A percentile compares a stretch with the other conserved stretches of the same genome.
phyloP scores from a whole-genome alignment of 2,888 invertebrate species.

The Tenthredo distinguenda region DNA sequence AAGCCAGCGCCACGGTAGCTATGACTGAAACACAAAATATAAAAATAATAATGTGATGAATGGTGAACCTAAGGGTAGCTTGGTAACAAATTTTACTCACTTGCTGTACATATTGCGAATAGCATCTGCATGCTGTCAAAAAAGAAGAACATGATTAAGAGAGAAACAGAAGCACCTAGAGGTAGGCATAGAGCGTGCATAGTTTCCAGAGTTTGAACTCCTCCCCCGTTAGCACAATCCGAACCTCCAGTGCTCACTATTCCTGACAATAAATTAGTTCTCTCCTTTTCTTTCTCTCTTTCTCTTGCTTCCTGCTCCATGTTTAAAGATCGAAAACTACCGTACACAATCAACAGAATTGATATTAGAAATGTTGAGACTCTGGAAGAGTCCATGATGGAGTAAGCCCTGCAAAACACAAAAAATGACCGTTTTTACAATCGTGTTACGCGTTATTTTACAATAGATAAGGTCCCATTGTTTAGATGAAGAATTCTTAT shows the following conservation, averaged over 20 bases:
- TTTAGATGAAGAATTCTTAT: not conserved
- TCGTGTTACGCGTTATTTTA: too few species aligned
- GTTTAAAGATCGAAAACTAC: slow-evolving; percentile 97
- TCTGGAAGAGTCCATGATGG: slow-evolving; percentile 98
- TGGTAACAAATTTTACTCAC: slow-evolving; percentile 82
- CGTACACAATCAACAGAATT: slow-evolving; percentile 97
- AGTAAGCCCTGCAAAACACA: slow-evolving; percentile 87
- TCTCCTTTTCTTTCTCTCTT: slow-evolving; percentile 87
- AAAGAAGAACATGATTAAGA: slow-evolving; percentile 99
- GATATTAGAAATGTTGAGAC: slow-evolving; percentile 98
- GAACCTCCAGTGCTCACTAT: slow-evolving; percentile 73
- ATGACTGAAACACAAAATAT: slow-evolving; percentile 84
- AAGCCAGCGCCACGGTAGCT: slow-evolving; percentile 97
- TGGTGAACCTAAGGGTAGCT: not conserved
- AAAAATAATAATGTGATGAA: not conserved
- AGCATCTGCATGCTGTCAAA: slow-evolving; percentile 99
- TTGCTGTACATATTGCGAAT: slow-evolving; percentile 97
- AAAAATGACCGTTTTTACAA: too few species aligned
- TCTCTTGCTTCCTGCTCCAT: slow-evolving; percentile 97
- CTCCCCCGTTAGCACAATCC: slow-evolving; percentile 71
- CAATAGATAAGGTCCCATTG: not conserved
- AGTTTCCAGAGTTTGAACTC: slow-evolving; percentile 95
- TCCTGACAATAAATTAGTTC: slow-evolving; percentile 84
- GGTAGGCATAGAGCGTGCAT: slow-evolving; percentile 98
- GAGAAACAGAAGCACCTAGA: slow-evolving; percentile 95